A percentile compares a stretch with the other conserved stretches of the same genome.
phyloP scores from a whole-genome alignment of 2,113 vertebrate species.

The Bettongia penicillata region DNA sequence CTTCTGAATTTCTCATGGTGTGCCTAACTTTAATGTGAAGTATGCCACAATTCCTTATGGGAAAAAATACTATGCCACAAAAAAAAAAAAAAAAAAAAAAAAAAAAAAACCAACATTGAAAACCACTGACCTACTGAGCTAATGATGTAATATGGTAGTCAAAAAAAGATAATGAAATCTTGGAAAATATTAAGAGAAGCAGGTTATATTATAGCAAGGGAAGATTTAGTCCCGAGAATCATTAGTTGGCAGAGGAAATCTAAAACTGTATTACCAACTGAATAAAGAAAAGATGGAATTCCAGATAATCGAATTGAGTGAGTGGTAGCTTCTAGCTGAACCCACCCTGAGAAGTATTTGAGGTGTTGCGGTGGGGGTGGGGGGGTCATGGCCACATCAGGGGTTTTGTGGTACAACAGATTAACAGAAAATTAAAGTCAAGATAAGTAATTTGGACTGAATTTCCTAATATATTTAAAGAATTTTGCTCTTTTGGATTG shows the following conservation, averaged over 20 bases:
- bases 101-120: neutral
- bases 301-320: too few species aligned
- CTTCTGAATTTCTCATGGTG: neutral
- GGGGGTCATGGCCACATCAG: too few species aligned
- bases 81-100: neutral
- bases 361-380: too few species aligned
- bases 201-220: neutral
- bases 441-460: too few species aligned
- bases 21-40: neutral
- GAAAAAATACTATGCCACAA: neutral
- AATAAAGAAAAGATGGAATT: neutral
- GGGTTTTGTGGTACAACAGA: too few species aligned
- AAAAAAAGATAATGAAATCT: neutral
- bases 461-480: neutral
- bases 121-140: neutral
- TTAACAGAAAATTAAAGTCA: too few species aligned
- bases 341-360: too few species aligned
- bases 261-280: neutral
- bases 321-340: too few species aligned
- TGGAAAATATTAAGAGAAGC: neutral
- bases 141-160: neutral
- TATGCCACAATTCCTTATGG: neutral
- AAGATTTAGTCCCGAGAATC: neutral
- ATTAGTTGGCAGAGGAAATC: neutral
- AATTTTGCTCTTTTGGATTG: neutral